These are phyloP conservation scores for Caenorhabditis sp. DNA, from an alignment of 2,888 invertebrate species.

Conservation along the genomic window DNA sequence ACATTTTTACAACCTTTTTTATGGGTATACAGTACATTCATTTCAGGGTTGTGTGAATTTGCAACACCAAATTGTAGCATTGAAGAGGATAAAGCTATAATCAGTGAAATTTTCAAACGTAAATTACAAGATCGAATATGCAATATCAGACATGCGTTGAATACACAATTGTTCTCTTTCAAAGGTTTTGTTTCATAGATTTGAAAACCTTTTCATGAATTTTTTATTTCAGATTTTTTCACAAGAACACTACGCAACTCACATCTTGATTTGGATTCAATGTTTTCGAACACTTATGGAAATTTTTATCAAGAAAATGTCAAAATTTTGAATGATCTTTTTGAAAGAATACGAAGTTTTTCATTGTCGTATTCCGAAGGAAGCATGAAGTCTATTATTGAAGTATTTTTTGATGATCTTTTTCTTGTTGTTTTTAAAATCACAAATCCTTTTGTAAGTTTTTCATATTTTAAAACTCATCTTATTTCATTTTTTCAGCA, in stretches of 20 bases:
- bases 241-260: constrained; percentile 16
- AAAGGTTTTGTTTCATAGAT: background rate
- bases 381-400: constrained; percentile 24
- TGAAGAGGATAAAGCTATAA: constrained; percentile 1
- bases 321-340: constrained; percentile 23
- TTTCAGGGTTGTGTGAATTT: background rate
- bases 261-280: constrained; percentile 30
- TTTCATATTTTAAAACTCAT: background rate
- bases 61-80: constrained; percentile 8
- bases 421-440: constrained; percentile 32
- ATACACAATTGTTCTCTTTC: constrained; percentile 14
- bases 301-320: constrained; percentile 35
- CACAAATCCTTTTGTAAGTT: constrained; percentile 39
- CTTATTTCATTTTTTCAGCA: constrained; percentile 14
- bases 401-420: constrained; percentile 34
- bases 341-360: constrained; percentile 19
- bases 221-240: constrained; percentile 19
- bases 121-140: constrained; percentile 31
- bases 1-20: background rate
- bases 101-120: constrained; percentile 12
- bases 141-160: constrained; percentile 19
- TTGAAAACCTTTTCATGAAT: background rate
- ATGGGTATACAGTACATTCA: background rate
- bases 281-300: constrained; percentile 35
- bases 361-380: constrained; percentile 25